Conservation (phyloP, 2,113 vertebrate genomes). For the Clupea harengus region DNA sequence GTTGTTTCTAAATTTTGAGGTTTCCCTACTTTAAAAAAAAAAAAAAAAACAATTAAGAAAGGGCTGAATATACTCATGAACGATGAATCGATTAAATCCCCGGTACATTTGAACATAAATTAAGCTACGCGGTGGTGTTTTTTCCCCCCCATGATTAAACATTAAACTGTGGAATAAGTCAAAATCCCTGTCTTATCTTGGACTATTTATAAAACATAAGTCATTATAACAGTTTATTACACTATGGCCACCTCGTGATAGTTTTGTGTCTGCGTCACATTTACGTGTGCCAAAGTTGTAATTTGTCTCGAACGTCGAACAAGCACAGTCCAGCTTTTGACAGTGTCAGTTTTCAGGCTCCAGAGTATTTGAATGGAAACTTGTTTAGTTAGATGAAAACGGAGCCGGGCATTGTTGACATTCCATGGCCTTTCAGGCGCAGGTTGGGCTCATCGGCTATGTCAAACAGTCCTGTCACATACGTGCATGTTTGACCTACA, state of each 20-base stretch:
- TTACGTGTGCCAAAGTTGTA: background rate
- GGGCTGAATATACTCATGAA: background rate
- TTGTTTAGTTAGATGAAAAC: constrained; percentile 11
- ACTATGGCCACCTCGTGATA: background rate
- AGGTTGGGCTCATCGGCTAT: background rate
- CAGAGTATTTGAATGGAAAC: background rate
- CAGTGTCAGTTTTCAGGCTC: background rate
- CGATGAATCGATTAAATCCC: background rate
- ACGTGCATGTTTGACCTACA: background rate
- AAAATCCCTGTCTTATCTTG: background rate
- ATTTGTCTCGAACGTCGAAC: background rate
- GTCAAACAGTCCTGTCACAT: constrained; percentile 7
- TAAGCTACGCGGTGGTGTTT: background rate
- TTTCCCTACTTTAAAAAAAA: background rate
- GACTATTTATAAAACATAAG: background rate
- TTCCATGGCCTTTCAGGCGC: background rate
- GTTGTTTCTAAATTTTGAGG: background rate
- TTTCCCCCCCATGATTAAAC: background rate
- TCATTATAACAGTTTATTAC: background rate
- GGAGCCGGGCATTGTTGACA: background rate
- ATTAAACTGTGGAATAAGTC: background rate
- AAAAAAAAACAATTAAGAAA: background rate
- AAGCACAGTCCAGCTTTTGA: background rate
- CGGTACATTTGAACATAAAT: background rate
- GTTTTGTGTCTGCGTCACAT: background rate